Evolutionary conservation across 2,797 vertebrate genomes (phyloP).

Genomic region (Poeciliopsis infans): DNA sequence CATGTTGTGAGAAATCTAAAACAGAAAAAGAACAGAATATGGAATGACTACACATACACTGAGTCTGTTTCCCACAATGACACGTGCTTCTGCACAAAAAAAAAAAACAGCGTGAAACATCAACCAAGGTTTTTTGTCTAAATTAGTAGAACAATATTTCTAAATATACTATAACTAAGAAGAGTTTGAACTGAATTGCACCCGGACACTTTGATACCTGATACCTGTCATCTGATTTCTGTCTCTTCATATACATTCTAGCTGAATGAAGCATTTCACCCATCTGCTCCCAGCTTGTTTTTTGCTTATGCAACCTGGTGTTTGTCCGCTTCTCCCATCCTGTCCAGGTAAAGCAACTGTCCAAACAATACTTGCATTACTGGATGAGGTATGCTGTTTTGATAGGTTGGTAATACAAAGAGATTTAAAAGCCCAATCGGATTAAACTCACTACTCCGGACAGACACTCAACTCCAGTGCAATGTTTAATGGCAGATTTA

Average conservation of each 20-base stretch:
- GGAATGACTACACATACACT: background rate
- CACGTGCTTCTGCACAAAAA: background rate
- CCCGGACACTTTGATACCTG: background rate
- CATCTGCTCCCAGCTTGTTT: conserved; percentile 41
- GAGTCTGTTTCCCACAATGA: background rate
- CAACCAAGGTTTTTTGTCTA: background rate
- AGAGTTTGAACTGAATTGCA: background rate
- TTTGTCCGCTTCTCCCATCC: conserved; percentile 46
- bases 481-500: background rate
- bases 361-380: conserved; percentile 61
- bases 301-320: conserved; percentile 59
- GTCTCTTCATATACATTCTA: conserved; percentile 19
- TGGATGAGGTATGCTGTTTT: conserved; percentile 53
- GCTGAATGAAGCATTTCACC: conserved; percentile 23
- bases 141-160: background rate
- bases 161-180: background rate
- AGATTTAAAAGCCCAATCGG: conserved; percentile 32
- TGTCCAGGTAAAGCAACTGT: conserved; percentile 73
- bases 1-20: background rate
- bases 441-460: conserved; percentile 36
- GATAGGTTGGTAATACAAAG: conserved; percentile 55
- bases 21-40: background rate
- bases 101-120: background rate
- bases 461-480: conserved; percentile 19
- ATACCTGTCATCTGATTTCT: conserved; percentile 14